Conservation (phyloP, 2,113 vertebrate genomes). For the Harpagus bidentatus region DNA sequence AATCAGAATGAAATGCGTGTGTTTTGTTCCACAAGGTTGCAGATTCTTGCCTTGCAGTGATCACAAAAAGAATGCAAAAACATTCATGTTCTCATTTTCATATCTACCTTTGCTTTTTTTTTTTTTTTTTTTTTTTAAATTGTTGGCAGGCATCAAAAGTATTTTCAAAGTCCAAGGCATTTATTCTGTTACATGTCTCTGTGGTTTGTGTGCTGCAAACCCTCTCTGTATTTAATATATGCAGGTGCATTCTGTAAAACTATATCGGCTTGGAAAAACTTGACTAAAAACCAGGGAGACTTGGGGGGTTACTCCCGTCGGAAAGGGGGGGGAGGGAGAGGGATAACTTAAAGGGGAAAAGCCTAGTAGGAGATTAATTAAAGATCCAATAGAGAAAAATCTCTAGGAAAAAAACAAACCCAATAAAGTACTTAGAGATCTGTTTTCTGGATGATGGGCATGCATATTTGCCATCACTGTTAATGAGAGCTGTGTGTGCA, state of each 20-base stretch:
- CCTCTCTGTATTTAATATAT: constrained; percentile 31
- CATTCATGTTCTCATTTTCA: constrained; percentile 2
- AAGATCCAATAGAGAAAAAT: constrained; percentile 69
- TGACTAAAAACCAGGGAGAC: constrained; percentile 56
- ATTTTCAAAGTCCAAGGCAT: constrained; percentile 26
- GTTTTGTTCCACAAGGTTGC: constrained; percentile 45
- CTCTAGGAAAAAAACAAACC: constrained; percentile 17
- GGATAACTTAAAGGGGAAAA: constrained; percentile 49
- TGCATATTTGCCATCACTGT: constrained; percentile 4
- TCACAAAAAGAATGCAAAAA: background rate
- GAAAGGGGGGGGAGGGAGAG: background rate
- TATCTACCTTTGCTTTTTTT: background rate
- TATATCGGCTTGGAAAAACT: constrained; percentile 45
- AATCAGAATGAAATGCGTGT: background rate
- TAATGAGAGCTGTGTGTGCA: constrained; percentile 19
- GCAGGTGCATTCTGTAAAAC: constrained; percentile 36
- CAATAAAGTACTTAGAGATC: constrained; percentile 47
- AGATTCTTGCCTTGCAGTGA: constrained; percentile 20
- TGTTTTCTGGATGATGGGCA: constrained; percentile 45
- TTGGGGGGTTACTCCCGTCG: background rate
- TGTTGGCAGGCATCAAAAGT: background rate
- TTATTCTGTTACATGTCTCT: background rate
- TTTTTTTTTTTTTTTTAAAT: background rate
- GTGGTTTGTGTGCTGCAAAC: background rate
- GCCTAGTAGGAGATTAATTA: constrained; percentile 71